phyloP scores from a whole-genome alignment of 2,797 vertebrate species.

The Choloepus didactylus region DNA sequence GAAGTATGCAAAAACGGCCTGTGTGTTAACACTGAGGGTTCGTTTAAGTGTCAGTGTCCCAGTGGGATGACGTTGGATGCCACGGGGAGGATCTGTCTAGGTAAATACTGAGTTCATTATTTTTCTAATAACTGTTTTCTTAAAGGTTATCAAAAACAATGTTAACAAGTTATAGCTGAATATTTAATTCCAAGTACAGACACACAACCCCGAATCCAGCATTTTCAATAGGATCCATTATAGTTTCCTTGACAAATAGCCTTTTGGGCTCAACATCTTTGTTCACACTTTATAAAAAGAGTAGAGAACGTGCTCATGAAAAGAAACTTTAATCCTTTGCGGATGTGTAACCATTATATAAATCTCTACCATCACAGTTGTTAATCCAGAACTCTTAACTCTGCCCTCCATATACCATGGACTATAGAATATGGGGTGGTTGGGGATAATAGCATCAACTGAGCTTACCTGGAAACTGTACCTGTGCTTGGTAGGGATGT shows the following conservation, averaged over 20 bases:
- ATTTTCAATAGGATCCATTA: background rate
- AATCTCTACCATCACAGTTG: background rate
- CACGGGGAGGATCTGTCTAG: slow-evolving; percentile 95
- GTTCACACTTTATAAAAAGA: background rate
- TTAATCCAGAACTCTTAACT: background rate
- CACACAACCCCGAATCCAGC: background rate
- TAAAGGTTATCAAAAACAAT: background rate
- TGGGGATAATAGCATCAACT: background rate
- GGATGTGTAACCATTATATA: background rate
- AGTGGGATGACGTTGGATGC: slow-evolving; percentile 96
- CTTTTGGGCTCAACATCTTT: background rate
- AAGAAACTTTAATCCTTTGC: background rate
- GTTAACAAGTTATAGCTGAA: slow-evolving; percentile 15
- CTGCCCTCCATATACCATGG: too few relatives aligned
- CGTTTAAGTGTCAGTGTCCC: slow-evolving; percentile 97
- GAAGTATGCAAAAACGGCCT: slow-evolving; percentile 96
- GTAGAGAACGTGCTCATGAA: background rate
- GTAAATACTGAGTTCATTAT: slow-evolving; percentile 87
- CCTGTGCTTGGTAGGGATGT: background rate
- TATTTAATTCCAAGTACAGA: slow-evolving; percentile 16
- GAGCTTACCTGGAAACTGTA: background rate
- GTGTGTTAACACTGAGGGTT: slow-evolving; percentile 96
- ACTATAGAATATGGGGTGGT: background rate
- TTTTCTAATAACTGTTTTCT: slow-evolving; percentile 24
- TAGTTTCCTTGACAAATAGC: background rate